phyloP scores from a whole-genome alignment of 1,140 invertebrate genomes.

The Elymnias hypermnestra region DNA sequence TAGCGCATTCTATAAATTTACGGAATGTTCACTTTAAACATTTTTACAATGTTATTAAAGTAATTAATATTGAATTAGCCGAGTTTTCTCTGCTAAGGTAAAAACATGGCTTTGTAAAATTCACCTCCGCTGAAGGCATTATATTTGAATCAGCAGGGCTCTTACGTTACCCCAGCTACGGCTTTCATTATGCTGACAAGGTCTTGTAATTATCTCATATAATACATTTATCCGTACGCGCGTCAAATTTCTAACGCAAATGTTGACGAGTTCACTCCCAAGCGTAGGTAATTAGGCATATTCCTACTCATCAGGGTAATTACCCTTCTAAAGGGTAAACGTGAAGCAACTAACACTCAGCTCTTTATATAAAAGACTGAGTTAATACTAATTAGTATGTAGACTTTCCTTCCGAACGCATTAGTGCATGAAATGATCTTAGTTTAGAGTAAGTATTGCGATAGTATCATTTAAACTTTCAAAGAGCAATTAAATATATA shows the following conservation, averaged over 20 bases:
- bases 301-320: constrained; percentile 14
- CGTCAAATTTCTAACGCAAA: constrained; percentile 11
- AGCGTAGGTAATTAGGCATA: constrained; percentile 12
- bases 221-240: constrained; percentile 11
- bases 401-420: not conserved
- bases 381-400: constrained; percentile 11
- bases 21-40: no score
- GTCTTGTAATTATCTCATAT: constrained; percentile 13
- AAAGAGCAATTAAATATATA: no score
- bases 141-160: not conserved
- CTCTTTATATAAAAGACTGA: constrained; percentile 10
- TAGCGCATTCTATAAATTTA: no score
- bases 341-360: constrained; percentile 13
- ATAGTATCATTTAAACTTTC: no score
- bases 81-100: no score
- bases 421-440: constrained; percentile 6
- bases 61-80: no score
- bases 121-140: not conserved
- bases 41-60: no score
- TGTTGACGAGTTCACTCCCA: constrained; percentile 14
- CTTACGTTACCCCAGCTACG: constrained; percentile 7
- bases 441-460: not conserved
- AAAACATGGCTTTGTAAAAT: not conserved
- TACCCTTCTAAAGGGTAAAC: constrained; percentile 12
- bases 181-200: constrained; percentile 10